Evolutionary conservation across 2,113 vertebrate genomes (phyloP), one percentile per base, ranked within the genome.

Genomic region (Cyanistes caeruleus): DNA sequence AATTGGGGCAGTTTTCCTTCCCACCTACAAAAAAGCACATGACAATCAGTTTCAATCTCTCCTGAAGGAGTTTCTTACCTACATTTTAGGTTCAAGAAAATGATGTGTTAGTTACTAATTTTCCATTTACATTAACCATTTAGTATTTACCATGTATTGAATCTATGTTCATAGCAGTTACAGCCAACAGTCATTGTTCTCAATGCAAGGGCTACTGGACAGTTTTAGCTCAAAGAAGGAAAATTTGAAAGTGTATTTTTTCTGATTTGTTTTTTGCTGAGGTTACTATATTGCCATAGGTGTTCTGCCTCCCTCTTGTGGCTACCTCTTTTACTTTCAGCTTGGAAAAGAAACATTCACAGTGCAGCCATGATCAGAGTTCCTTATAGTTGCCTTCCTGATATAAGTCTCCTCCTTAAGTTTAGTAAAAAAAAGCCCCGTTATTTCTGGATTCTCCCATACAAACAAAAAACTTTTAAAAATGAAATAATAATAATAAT

Each of bases 261-360:
- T 77, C n/a, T 2, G 14, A 17, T 65, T 60, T 51, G 25, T 44
- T 62, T 74, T 58, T 70, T 59, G 9, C 55, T 28, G 67, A 14
- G 4, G 17, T 80, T 69, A 77, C 48, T 43, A 8, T 8, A 35
- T 46, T 17, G 48, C 39, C 33, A 13, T 37, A 48, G 25, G 86
- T 84, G 72, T 89, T 94, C 88, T 96, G 93, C 95, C 86, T 95
- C 92, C 95, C 96, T 94, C 95, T 96, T 96, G 90, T 96, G 95
- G 93, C 72, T 53, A 39, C 25, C 43, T 62, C 46, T 80, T 56
- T 35, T 64, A 39, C 11, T 74, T 77, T 67, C 55, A 4, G 21
- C 49, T 64, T 72, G 18, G 56, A 85, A 87, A 91, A 49, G 27
- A 69, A 80, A 59, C 17, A 30, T 44, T 20, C 7, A 13, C 15